Conservation (phyloP, 2,797 vertebrate species). For the Anabacerthia variegaticeps region DNA sequence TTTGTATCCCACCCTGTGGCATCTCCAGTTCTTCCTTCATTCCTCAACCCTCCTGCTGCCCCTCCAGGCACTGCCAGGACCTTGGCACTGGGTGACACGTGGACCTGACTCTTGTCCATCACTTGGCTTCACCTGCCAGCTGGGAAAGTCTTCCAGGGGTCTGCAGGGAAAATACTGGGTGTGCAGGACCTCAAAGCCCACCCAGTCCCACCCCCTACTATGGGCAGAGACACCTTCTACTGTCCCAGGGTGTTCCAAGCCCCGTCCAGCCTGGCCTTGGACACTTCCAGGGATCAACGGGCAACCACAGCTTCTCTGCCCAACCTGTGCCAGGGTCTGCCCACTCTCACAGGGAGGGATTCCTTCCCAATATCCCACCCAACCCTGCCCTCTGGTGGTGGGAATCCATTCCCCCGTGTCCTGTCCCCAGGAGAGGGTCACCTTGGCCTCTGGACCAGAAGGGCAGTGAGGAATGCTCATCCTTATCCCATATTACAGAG, state of each 20-base stretch:
- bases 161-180: neutral
- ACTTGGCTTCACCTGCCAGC: neutral
- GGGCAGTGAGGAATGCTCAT: too few species aligned
- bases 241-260: fast-evolving
- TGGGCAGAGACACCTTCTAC: neutral
- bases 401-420: neutral
- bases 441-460: too few species aligned
- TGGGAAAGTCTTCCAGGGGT: neutral
- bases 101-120: fast-evolving
- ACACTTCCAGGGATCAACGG: neutral
- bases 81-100: fast-evolving
- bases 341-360: fast-evolving
- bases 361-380: neutral
- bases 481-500: too few species aligned
- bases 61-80: neutral
- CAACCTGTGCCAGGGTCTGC: neutral
- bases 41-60: neutral
- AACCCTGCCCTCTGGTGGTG: neutral
- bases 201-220: neutral
- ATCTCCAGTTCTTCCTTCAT: fast-evolving
- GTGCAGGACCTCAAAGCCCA: neutral
- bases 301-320: neutral
- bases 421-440: too few species aligned
- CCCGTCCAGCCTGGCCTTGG: neutral
- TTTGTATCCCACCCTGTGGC: neutral